Base-by-base conservation (phyloP, 2,888 invertebrate species). In the Limnephilus rhombicus region DNA sequence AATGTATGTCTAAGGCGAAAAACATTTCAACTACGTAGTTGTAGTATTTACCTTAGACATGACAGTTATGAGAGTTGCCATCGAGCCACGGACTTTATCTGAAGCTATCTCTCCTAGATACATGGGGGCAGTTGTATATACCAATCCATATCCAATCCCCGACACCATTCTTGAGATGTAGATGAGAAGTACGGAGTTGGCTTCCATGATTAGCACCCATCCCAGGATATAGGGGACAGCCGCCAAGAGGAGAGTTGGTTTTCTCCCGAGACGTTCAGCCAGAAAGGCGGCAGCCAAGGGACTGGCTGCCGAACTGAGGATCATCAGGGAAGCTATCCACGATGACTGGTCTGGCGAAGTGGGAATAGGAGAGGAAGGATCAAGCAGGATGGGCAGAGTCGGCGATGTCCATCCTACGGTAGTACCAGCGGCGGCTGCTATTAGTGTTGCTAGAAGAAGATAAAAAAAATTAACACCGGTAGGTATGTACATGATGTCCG, bases 201-300 rank as follows among this genome's bases (percentile, higher is more conserved):
- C 97, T 89, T 96, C 94, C 94, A 97, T 97, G 91, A 97, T 96
- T 91, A 97, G 95, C 90, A 97, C 95, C 97, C 97, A 97, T 82
- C 97, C 97, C 24, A 96, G 94, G 93, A 97, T 96, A 94, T 97
- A 96, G 0, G 97, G 97, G 1, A 97, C 94, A 0, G 97, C 95
- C 0, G 97, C 96, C 24, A 97, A 94, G 15, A 97, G 95, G 0
- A 97, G 95, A 0, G 97, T 97, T 94, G 95, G 96, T 94, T 97
- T 97, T 9, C 97, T 96, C 29, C 98, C 98, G 92, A 97, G 96
- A 92, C 96, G 95, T 95, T 97, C 97, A 80, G 97, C 97, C 87
- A 97, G 95, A 94, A 97, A 96, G 0, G 97, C 97, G 0, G 97
- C 97, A 5, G 97, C 95, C n/a, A 97, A 95, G 9, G 97, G 97